These are phyloP conservation scores for Phthorimaea operculella DNA, from an alignment of 1,140 invertebrate genomes.

Conservation along the genomic window DNA sequence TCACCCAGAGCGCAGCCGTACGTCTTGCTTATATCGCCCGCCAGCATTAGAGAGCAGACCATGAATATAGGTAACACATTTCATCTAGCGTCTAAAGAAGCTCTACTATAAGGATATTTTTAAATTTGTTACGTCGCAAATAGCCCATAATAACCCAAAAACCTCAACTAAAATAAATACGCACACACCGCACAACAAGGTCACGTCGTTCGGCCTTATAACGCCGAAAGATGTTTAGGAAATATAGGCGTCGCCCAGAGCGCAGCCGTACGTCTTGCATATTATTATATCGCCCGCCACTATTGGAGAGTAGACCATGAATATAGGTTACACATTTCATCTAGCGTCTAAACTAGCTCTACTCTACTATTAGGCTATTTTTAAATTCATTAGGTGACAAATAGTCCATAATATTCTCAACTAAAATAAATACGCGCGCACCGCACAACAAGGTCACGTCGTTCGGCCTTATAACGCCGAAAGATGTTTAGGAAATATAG, in stretches of 20 bases:
- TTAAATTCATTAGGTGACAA: no score
- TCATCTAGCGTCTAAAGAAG: no score
- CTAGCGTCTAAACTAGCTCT: no score
- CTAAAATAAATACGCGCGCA: conserved; percentile 14
- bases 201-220: conserved; percentile 50
- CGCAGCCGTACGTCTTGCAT: conserved; percentile 81
- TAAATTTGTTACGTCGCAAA: no score
- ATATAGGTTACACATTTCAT: conserved; percentile 23
- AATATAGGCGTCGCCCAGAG: conserved; percentile 68
- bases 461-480: conserved; percentile 52
- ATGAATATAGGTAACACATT: no score
- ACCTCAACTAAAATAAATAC: conserved; percentile 5
- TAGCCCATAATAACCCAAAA: no score
- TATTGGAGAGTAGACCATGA: conserved; percentile 85
- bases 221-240: conserved; percentile 64
- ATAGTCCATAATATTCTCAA: no score
- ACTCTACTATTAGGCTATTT: no score
- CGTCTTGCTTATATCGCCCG: conserved; percentile 76
- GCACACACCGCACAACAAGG: conserved; percentile 41
- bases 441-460: conserved; percentile 47
- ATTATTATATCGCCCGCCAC: conserved; percentile 75
- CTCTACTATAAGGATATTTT: no score
- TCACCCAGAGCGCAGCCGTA: conserved; percentile 75
- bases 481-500: conserved; percentile 67
- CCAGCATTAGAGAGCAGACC: conserved; percentile 84